Evolutionary conservation across 2,888 invertebrate species (phyloP).

Genomic region (Parelbella ahira): DNA sequence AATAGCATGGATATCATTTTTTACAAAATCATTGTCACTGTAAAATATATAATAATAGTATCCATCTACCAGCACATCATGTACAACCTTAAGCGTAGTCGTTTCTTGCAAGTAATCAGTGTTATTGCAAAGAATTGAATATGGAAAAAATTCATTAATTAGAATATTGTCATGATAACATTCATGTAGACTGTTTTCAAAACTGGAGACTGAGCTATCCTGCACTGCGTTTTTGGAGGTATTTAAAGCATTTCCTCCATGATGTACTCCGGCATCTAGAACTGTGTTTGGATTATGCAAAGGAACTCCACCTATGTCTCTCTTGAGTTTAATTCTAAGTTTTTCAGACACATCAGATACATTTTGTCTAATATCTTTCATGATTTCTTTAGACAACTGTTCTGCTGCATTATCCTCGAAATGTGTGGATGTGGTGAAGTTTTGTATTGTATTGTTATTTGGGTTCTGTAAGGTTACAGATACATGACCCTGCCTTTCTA

Average conservation of each 20-base stretch:
- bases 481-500: slow-evolving; percentile 81
- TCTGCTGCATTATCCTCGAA: slow-evolving; percentile 17
- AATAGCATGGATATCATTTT: slow-evolving; percentile 89
- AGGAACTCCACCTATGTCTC: slow-evolving; percentile 49
- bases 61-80: slow-evolving; percentile 87
- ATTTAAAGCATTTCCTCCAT: slow-evolving; percentile 87
- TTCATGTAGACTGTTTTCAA: slow-evolving; percentile 87
- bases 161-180: slow-evolving; percentile 89
- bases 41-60: slow-evolving; percentile 95
- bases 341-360: slow-evolving; percentile 22
- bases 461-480: slow-evolving; percentile 67
- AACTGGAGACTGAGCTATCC: slow-evolving; percentile 89
- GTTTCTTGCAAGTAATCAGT: slow-evolving; percentile 85
- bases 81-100: slow-evolving; percentile 83
- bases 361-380: slow-evolving; percentile 21
- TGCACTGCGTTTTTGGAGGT: slow-evolving; percentile 66
- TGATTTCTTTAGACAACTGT: slow-evolving; percentile 12
- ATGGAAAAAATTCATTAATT: slow-evolving; percentile 85
- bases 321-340: slow-evolving; percentile 40
- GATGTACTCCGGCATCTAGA: slow-evolving; percentile 87
- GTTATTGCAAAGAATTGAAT: slow-evolving; percentile 84
- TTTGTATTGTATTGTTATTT: slow-evolving; percentile 33
- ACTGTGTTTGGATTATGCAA: slow-evolving; percentile 74
- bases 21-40: slow-evolving; percentile 90
- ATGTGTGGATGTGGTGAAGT: slow-evolving; percentile 12